phyloP scores from a whole-genome alignment of 2,888 invertebrate species.

The Lamellibrachia satsuma region DNA sequence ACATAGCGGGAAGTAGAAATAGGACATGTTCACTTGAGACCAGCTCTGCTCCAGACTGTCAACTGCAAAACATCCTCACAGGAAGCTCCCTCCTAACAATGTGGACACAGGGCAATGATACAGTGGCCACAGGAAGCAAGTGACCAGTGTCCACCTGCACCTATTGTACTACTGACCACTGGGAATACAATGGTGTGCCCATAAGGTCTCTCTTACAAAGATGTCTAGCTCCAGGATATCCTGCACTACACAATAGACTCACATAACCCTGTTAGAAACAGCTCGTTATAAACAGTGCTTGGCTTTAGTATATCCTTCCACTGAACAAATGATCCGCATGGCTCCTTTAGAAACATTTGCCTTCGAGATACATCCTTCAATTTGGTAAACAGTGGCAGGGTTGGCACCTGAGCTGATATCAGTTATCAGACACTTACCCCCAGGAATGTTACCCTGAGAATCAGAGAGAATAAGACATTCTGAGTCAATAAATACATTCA shows the following conservation, averaged over 20 bases:
- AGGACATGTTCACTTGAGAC: neutral
- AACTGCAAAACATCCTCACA: neutral
- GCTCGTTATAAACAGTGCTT: neutral
- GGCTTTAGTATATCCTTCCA: neutral
- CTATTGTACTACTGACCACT: neutral
- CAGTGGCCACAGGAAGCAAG: neutral
- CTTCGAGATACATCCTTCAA: neutral
- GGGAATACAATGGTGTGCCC: neutral
- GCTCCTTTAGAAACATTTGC: neutral
- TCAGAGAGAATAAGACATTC: neutral
- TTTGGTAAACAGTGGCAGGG: neutral
- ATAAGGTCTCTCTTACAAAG: neutral
- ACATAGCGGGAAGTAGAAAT: neutral
- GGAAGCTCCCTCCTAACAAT: neutral
- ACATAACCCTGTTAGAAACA: neutral
- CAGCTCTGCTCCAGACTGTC: neutral
- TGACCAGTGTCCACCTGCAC: neutral
- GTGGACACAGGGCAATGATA: neutral
- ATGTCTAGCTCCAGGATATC: neutral
- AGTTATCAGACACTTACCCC: neutral
- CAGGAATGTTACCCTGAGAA: neutral
- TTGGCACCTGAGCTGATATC: neutral
- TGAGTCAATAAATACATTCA: slow-evolving; percentile 12
- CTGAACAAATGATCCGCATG: neutral
- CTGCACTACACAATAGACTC: neutral